Evolutionary conservation across 1,140 invertebrate genomes (phyloP).

Genomic region (Apis dorsata): DNA sequence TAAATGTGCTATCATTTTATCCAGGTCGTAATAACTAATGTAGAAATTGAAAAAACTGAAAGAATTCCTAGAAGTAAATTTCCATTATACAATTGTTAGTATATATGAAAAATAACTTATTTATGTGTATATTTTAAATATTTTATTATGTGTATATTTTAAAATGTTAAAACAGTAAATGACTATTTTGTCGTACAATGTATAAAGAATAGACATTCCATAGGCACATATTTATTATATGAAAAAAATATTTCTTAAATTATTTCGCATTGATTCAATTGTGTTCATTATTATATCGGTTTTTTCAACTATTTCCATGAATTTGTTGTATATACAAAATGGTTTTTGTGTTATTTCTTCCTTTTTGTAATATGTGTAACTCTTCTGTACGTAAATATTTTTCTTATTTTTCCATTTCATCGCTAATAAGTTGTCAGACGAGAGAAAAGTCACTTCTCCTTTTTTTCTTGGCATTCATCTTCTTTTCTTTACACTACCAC

Average conservation of each 20-base stretch:
- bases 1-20: too few relatives aligned
- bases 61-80: too few relatives aligned
- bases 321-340: conserved; percentile 70
- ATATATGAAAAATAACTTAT: too few relatives aligned
- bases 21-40: too few relatives aligned
- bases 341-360: conserved; percentile 43
- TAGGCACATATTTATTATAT: conserved; percentile 56
- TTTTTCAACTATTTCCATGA: conserved; percentile 72
- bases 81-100: too few relatives aligned
- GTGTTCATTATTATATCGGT: conserved; percentile 69
- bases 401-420: conserved; percentile 58
- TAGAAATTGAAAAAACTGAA: too few relatives aligned
- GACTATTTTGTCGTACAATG: too few relatives aligned
- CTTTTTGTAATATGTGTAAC: not conserved
- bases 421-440: conserved; percentile 58
- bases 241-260: conserved; percentile 58
- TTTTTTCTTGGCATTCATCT: conserved; percentile 5
- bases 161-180: too few relatives aligned
- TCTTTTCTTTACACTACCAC: conserved; percentile 63
- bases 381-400: conserved; percentile 18
- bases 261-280: conserved; percentile 67
- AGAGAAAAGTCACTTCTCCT: conserved; percentile 48
- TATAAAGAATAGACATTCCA: too few relatives aligned
- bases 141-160: too few relatives aligned
- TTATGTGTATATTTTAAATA: too few relatives aligned